Evolutionary conservation across 2,888 invertebrate species (phyloP), one percentile per base, ranked within the genome.

Genomic region (Ypsolopha scabrella): DNA sequence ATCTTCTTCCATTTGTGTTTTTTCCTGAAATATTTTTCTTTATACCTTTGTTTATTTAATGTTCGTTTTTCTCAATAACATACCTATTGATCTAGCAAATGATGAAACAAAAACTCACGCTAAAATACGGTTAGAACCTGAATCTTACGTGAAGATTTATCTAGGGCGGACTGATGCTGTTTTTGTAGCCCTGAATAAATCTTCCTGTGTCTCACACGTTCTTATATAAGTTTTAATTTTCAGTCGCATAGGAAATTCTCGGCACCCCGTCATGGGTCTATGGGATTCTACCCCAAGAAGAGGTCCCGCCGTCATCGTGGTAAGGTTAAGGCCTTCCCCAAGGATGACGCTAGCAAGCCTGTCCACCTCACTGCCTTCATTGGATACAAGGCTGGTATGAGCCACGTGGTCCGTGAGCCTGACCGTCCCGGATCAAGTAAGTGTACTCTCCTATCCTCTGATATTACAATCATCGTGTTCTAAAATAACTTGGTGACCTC

Each of bases 201-300:
- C 48, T 24, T 41, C 13, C 14, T 47, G 34, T 36, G 33, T 46
- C 2, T 13, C n/a, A 34, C 36, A n/a, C 36, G 51, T 6, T 10
- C 13, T 33, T 38, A 36, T 51, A 4, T 14, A 6, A 9, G 38
- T 50, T 54, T 52, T 50, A 51, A 3, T 60, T 87, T 91, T 59
- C 82, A 99, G 99, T 99, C 99, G 88, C 99, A 99, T 89, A 93
- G 99, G 78, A 99, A 99, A 85, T 99, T 99, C 87, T 98, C 98
- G 75, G 99, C 99, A 45, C 99, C 99, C 67, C 95, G 99, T 66
- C 99, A 99, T 92, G 99, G 99, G 69, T 99, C 98, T 52, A 97
- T 99, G 96, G 99, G 98, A 66, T 99, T 99, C 91, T 95, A 98
- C 87, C 99, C 99, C 71, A 99, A 98, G 88, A 99, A 99, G 88